Evolutionary conservation across 2,888 invertebrate species (phyloP), one percentile per base, ranked within the genome.

Genomic region (Diaperis boleti): DNA sequence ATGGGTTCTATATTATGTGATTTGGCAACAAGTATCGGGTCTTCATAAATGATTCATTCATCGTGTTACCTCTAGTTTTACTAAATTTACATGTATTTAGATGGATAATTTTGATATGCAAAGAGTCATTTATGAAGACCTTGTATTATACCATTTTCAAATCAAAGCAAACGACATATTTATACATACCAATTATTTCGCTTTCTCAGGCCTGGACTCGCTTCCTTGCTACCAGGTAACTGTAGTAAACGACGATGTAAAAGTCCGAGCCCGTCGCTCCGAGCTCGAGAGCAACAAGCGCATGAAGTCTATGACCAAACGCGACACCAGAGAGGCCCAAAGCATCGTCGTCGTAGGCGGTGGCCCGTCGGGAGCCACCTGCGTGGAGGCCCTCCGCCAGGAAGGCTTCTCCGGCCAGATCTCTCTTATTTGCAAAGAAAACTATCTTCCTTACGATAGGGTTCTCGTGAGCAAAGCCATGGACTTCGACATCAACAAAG

Each of bases 121-220:
- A n/a, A n/a, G n/a, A n/a, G n/a, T n/a, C n/a, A n/a, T n/a, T n/a
- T n/a, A n/a, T n/a, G n/a, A n/a, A n/a, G n/a, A n/a, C n/a, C n/a
- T n/a, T n/a, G n/a, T n/a, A n/a, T n/a, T n/a, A n/a, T n/a, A n/a
- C n/a, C n/a, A n/a, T n/a, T n/a, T n/a, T n/a, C n/a, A n/a, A n/a
- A n/a, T n/a, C n/a, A n/a, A n/a, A n/a, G n/a, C n/a, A n/a, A n/a
- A n/a, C n/a, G n/a, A n/a, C n/a, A n/a, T n/a, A n/a, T n/a, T n/a
- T n/a, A n/a, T n/a, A n/a, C n/a, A n/a, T n/a, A n/a, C n/a, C n/a
- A 20, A 20, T 26, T 26, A 8, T 26, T n/a, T 2, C 26, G 17
- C 15, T 47, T 95, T 92, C 77, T 95, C 95, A n/a, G 96, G 97
- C 0, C 85, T 97, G 66, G 97, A 98, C 80, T 94, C 95, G 7